Base-by-base conservation (phyloP, 2,113 vertebrate species). In the Perca flavescens region DNA sequence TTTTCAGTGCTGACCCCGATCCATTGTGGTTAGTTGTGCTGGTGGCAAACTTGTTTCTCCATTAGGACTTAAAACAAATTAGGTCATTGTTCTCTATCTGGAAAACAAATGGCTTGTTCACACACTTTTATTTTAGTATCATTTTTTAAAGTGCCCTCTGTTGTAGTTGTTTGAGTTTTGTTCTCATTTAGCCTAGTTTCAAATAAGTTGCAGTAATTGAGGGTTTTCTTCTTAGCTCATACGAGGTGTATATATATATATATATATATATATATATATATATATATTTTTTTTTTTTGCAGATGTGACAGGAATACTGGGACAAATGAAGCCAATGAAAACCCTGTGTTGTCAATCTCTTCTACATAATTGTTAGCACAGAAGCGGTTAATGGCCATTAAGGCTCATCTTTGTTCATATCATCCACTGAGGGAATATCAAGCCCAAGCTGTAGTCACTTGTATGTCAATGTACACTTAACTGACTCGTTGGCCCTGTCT, bases 11-110 rank as follows among this genome's bases (percentile, higher is more conserved):
- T 73, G 89, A 90, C 89, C 93, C 86, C 61, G 75, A 91, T 90
- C 82, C 80, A 86, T 86, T 92, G 86, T 87, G 87, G 83, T 87
- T 91, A 89, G 82, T 65, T 75, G 74, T 86, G 82, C 90, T 88
- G 6, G 83, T 91, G 89, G 81, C 88, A 75, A 86, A 85, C 68
- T 57, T 70, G 74, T 85, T 89, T 82, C 89, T 85, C 90, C 85
- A 78, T 92, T 85, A 91, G 90, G 85, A 89, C 72, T 74, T 64
- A 70, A 77, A 13, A 90, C 93, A 91, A 34, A 34, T 86, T 67
- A 74, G 91, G 91, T 92, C 84, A 77, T 69, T 86, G 83, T 89
- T 84, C 82, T 90, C 77, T 70, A 75, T 73, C 69, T 79, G 87
- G 79, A 90, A 91, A 91, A 89, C 71, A 73, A 87, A 87, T 80